Conservation (phyloP, 2,888 invertebrate genomes). For the Lathronympha strigana region DNA sequence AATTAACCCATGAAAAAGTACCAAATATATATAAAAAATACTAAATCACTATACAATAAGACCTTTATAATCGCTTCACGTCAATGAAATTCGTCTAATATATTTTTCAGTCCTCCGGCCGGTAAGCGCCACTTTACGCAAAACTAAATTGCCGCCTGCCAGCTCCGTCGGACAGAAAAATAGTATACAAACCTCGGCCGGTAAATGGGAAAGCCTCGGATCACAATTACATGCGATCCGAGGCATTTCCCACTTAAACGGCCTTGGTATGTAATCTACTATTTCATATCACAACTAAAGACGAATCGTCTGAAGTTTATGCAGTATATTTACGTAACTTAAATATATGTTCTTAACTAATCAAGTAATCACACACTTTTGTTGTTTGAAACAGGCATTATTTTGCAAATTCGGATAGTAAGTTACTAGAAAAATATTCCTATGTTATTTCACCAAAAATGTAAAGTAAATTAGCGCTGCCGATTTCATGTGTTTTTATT, state of each 20-base stretch:
- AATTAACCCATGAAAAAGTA: constrained; percentile 9
- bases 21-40: neutral
- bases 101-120: too few species aligned
- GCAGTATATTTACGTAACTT: neutral
- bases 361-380: neutral
- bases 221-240: too few species aligned
- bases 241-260: too few species aligned
- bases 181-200: too few species aligned
- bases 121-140: too few species aligned
- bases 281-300: constrained; percentile 12
- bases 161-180: too few species aligned
- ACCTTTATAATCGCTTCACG: constrained; percentile 23
- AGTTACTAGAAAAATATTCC: constrained; percentile 1
- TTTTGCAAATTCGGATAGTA: neutral
- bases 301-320: constrained; percentile 23
- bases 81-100: constrained; percentile 6
- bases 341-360: neutral
- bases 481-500: too few species aligned
- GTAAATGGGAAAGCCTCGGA: too few species aligned
- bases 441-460: neutral
- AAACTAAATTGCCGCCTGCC: too few species aligned
- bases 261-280: too few species aligned
- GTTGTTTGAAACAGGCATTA: neutral
- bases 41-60: constrained; percentile 3
- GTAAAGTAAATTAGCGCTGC: neutral